Evolutionary conservation across 2,113 vertebrate species (phyloP), one percentile per base, ranked within the genome.

Genomic region (Plectropomus leopardus): DNA sequence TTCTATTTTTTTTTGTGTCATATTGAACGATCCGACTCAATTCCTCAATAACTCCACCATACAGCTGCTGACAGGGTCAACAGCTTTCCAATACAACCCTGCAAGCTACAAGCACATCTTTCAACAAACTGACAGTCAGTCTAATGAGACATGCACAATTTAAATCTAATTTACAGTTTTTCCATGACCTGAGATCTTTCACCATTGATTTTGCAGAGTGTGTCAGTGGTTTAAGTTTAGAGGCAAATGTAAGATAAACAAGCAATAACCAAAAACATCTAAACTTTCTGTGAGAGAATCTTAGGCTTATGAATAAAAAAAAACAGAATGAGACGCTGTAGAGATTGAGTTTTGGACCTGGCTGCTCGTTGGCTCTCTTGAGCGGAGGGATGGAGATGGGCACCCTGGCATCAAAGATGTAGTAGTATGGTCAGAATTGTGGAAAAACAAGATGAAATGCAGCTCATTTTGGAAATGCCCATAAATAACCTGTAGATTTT

Each of bases 401-500:
- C 5, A 36, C 30, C n/a, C 9, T 3, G 6, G 7, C 79, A 76
- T 88, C 36, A 80, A 83, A 61, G 21, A 80, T 83, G 74, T 24
- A 28, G 60, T 4, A 3, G 32, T 72, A 68, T 57, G 66, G 58
- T 51, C 60, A 13, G 30, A 53, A 59, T 21, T 1, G 32, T 51
- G 23, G 42, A 24, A 42, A n/a, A 50, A 59, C 2, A 36, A 17
- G 26, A 32, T 28, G n/a, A 17, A 42, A 28, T 5, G 15, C 7
- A 14, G 54, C 19, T 6, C 45, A 24, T 7, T 47, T 68, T 54
- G n/a, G 59, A 65, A 65, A 76, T 15, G 16, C 21, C 7, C n/a
- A 48, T 24, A 65, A 32, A 65, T 58, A 40, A 57, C 48, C 15
- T 34, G 24, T 5, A 11, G 16, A 21, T 21, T 68, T 15, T 10